Conservation (phyloP, 2,113 vertebrate species). For the Alligator mississippiensis region DNA sequence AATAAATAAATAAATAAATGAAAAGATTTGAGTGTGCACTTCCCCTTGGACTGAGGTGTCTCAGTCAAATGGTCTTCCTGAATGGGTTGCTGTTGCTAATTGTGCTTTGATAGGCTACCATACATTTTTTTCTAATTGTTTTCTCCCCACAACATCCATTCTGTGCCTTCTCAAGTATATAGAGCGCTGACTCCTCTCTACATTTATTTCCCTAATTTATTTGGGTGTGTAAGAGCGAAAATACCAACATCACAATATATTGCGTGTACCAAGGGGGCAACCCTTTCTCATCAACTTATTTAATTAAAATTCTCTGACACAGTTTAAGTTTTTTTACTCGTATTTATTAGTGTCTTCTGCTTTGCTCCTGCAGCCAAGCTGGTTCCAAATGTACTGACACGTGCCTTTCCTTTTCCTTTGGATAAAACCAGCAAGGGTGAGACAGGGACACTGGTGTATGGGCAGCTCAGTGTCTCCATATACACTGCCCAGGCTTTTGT, state of each 20-base stretch:
- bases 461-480: too few relatives aligned
- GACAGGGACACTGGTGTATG: too few relatives aligned
- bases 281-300: not conserved
- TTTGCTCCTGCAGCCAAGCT: not conserved
- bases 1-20: not conserved
- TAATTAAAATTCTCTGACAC: not conserved
- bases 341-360: slow-evolving; percentile 6
- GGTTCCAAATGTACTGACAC: too few relatives aligned
- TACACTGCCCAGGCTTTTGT: too few relatives aligned
- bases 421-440: too few relatives aligned
- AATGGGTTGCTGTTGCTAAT: not conserved
- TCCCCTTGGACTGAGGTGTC: not conserved
- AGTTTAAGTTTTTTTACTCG: slow-evolving; percentile 2
- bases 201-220: not conserved
- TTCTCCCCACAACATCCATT: not conserved
- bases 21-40: not conserved
- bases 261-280: not conserved
- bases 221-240: not conserved
- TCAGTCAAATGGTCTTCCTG: not conserved
- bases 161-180: not conserved
- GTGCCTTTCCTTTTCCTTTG: too few relatives aligned
- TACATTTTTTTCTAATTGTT: too few relatives aligned
- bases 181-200: not conserved
- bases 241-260: not conserved
- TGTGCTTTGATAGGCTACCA: not conserved